Conservation (phyloP, 2,797 vertebrate species). For the Pygocentrus nattereri region DNA sequence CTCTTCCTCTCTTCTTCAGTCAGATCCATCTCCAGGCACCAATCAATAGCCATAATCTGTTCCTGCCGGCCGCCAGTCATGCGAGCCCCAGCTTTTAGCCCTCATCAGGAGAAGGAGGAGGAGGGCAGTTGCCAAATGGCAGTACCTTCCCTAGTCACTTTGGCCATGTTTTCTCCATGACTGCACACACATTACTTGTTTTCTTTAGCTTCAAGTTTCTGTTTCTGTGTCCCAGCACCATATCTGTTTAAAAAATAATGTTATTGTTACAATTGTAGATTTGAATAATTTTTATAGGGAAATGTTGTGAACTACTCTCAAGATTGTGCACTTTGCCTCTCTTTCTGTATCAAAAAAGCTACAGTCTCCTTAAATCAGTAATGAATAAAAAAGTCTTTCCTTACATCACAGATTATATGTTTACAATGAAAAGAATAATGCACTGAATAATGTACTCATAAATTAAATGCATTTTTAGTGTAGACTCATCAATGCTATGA, state of each 20-base stretch:
- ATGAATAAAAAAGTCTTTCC: neutral
- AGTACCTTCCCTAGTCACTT: conserved; percentile 66
- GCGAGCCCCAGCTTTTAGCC: conserved; percentile 86
- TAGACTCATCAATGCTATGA: neutral
- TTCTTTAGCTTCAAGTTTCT: neutral
- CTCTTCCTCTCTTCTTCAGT: conserved; percentile 62
- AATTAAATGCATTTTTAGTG: neutral
- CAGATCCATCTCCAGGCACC: conserved; percentile 88
- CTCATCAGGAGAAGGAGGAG: conserved; percentile 68
- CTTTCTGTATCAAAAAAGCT: neutral
- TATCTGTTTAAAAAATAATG: neutral
- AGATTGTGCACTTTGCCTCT: neutral
- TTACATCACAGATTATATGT: neutral
- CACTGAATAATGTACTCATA: neutral
- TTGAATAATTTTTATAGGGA: neutral
- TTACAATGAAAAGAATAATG: neutral
- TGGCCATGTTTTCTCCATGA: neutral
- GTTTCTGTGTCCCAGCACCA: neutral
- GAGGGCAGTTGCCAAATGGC: conserved; percentile 60
- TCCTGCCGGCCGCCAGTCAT: conserved; percentile 91
- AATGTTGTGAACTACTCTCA: neutral
- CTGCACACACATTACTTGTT: neutral
- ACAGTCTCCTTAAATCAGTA: neutral
- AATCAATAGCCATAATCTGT: conserved; percentile 96
- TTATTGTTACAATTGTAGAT: neutral